These are phyloP conservation scores for Forpus xanthops DNA, from an alignment of 2,797 vertebrate species.

Conservation along the genomic window DNA sequence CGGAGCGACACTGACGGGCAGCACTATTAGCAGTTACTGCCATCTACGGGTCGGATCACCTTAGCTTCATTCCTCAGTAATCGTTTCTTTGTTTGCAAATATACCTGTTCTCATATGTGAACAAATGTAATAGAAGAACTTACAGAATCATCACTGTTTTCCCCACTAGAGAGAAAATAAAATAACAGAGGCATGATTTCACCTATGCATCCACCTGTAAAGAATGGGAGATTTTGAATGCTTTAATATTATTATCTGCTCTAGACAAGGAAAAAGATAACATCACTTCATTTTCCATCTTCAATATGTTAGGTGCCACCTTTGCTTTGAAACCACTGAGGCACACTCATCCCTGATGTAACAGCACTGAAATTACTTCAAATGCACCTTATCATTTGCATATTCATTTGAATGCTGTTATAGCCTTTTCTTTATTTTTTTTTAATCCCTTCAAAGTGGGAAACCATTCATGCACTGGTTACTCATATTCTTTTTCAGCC, in stretches of 20 bases:
- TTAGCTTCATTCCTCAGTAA: neutral
- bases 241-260: neutral
- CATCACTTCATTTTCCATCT: neutral
- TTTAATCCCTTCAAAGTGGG: neutral
- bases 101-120: neutral
- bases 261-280: neutral
- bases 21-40: conserved; percentile 31
- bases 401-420: neutral
- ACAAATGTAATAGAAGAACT: neutral
- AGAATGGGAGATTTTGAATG: neutral
- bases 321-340: neutral
- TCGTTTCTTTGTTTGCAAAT: neutral
- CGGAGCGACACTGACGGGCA: neutral
- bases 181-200: neutral
- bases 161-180: neutral
- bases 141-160: neutral
- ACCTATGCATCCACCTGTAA: neutral
- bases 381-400: neutral
- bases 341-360: neutral
- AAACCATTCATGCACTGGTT: neutral
- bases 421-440: neutral
- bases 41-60: conserved; percentile 50
- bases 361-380: neutral
- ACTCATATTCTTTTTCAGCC: neutral
- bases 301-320: neutral